A percentile compares a stretch with the other conserved stretches of the same genome.
phyloP scores from a whole-genome alignment of 2,888 invertebrate species.

The Cheilosia urbana region DNA sequence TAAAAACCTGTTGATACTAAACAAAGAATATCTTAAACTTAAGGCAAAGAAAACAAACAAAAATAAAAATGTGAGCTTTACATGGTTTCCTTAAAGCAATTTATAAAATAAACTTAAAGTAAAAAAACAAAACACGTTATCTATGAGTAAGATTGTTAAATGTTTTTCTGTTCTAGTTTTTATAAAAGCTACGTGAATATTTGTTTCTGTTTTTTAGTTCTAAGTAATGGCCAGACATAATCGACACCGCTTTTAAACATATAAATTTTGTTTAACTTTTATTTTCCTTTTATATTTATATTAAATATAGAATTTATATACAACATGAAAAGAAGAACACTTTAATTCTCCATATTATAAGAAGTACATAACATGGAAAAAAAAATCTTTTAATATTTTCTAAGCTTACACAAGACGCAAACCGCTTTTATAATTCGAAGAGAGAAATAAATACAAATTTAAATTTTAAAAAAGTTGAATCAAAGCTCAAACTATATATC shows the following conservation, averaged over 20 bases:
- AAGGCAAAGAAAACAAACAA: conserved; percentile 41
- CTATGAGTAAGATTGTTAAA: conserved; percentile 62
- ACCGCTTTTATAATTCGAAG: conserved; percentile 26
- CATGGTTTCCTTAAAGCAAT: conserved; percentile 80
- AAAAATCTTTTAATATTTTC: conserved; percentile 57
- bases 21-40: conserved; percentile 30
- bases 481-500: conserved; percentile 55
- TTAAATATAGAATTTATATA: conserved; percentile 2
- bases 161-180: conserved; percentile 22
- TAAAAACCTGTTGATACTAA: conserved; percentile 12
- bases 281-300: conserved; percentile 20
- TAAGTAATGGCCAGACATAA: conserved; percentile 67
- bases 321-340: conserved; percentile 21
- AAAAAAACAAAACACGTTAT: conserved; percentile 42
- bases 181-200: conserved; percentile 32
- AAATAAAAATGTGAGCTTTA: conserved; percentile 79
- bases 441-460: conserved; percentile 17
- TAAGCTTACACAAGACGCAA: conserved; percentile 49
- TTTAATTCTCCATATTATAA: conserved; percentile 64
- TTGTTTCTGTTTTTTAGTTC: conserved; percentile 41
- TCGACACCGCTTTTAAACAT: conserved; percentile 70
- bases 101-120: conserved; percentile 42
- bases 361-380: conserved; percentile 33
- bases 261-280: conserved; percentile 40
- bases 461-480: conserved; percentile 51